These are phyloP conservation scores for Carapus acus DNA, from an alignment of 2,797 vertebrate genomes.

Conservation along the genomic window DNA sequence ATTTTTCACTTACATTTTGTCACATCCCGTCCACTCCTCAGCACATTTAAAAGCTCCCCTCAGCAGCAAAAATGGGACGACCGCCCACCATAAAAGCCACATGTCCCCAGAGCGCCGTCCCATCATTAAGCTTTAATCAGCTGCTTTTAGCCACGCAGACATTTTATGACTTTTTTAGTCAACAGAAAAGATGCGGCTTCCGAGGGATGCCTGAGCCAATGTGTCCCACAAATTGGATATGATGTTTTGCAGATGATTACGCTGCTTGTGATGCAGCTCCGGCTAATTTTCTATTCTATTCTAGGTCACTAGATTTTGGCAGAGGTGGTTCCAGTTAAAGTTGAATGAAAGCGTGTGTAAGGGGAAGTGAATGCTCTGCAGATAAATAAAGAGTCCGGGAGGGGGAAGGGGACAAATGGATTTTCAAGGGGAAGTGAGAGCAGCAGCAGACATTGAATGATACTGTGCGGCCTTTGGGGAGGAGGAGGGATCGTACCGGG, in stretches of 20 bases:
- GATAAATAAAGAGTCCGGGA: conserved; percentile 4
- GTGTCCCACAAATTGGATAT: background rate
- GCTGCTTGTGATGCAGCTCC: too few species aligned
- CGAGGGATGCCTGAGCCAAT: conserved; percentile 2
- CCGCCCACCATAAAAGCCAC: conserved; percentile 31
- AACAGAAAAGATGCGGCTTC: conserved; percentile 15
- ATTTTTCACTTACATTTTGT: conserved; percentile 26
- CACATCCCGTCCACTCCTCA: conserved; percentile 29
- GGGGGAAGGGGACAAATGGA: background rate
- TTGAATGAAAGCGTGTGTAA: background rate
- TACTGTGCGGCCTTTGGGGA: conserved; percentile 26
- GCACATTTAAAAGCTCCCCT: conserved; percentile 29
- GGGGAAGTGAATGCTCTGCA: background rate
- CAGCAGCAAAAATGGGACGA: conserved; percentile 14
- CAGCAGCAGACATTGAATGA: conserved; percentile 7
- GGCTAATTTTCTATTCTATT: too few species aligned
- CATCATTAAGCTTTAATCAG: conserved; percentile 33
- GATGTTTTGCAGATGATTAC: too few species aligned
- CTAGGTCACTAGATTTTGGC: background rate
- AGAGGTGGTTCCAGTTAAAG: background rate
- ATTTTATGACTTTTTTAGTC: conserved; percentile 22
- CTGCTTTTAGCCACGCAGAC: conserved; percentile 29
- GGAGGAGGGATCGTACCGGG: conserved; percentile 41
- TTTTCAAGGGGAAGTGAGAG: conserved; percentile 16
- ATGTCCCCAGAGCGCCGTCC: conserved; percentile 13